A percentile compares a stretch with the other conserved stretches of the same genome.
Evolutionary conservation across 92 coral and sea anemone species (phyloP).

Genomic region (Porites lobata): DNA sequence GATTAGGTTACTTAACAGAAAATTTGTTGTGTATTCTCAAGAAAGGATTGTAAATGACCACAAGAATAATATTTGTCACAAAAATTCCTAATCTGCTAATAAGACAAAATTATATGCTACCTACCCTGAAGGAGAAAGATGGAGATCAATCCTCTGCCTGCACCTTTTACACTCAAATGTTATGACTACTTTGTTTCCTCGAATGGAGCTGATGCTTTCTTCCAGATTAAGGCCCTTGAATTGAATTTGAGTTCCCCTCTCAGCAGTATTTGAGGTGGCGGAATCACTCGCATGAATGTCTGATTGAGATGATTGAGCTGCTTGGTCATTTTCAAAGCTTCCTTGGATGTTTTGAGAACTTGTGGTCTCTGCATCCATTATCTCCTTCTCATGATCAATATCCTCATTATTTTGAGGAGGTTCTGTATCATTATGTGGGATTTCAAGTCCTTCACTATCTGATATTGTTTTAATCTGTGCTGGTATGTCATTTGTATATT

Average conservation of each 20-base stretch:
- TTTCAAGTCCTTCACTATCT: not conserved
- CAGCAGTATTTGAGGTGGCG: constrained; percentile 8
- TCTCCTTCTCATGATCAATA: not conserved
- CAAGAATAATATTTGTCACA: no score
- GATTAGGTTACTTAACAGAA: no score
- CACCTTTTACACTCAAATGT: constrained; percentile 90
- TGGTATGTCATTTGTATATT: not conserved
- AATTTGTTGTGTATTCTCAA: no score
- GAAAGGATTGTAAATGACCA: no score
- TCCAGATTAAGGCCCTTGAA: constrained; percentile 83
- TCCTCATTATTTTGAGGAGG: not conserved
- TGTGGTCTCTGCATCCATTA: not conserved
- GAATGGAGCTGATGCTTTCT: constrained; percentile 85
- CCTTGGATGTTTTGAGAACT: not conserved
- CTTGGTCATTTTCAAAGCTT: not conserved
- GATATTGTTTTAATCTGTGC: not conserved
- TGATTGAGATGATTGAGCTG: constrained; percentile 4
- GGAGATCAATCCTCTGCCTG: constrained; percentile 74
- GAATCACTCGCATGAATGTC: not conserved
- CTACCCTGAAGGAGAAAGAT: constrained; percentile 61
- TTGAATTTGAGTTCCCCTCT: constrained; percentile 90
- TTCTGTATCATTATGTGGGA: not conserved
- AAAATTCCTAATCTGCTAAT: no score
- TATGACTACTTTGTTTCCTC: constrained; percentile 71
- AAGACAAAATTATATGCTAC: not conserved